Percentiles rank a stretch among this genome's conserved stretches.
These are phyloP conservation scores for Sialia sialis DNA, from an alignment of 2,113 vertebrate species.

Conservation along the genomic window DNA sequence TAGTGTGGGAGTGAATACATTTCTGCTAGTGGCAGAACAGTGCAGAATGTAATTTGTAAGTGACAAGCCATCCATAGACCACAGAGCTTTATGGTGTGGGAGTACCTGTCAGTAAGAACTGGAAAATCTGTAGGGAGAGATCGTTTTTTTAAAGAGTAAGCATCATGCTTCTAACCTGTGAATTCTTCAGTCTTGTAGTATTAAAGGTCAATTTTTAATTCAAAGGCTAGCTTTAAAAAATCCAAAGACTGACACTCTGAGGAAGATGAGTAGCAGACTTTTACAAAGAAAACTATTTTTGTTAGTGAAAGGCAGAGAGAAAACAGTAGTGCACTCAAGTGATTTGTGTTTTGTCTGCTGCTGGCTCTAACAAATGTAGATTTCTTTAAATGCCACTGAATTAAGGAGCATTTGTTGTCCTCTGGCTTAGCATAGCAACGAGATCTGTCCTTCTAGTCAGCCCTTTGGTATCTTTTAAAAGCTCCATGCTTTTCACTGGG, in stretches of 20 bases:
- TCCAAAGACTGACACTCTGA: background rate
- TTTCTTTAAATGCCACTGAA: background rate
- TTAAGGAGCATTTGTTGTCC: background rate
- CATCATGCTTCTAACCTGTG: background rate
- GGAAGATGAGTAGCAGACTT: background rate
- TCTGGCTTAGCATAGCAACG: background rate
- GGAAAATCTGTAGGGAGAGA: background rate
- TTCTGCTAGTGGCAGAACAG: background rate
- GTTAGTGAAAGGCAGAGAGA: background rate
- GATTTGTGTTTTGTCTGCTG: background rate
- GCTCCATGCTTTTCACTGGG: background rate
- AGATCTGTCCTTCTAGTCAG: background rate
- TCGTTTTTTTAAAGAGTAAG: background rate
- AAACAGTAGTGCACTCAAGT: background rate
- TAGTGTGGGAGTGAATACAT: accelerated
- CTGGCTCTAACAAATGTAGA: background rate
- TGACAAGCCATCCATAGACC: background rate
- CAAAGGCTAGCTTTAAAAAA: background rate
- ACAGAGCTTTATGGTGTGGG: background rate
- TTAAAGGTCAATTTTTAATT: background rate
- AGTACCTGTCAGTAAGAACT: background rate
- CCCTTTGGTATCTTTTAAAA: background rate
- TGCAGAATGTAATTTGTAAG: background rate
- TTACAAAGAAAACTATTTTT: background rate
- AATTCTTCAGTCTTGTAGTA: background rate